Evolutionary conservation across 37 sponge, comb jelly and placozoan species (phyloP).

Genomic region (Beroe forskalii): DNA sequence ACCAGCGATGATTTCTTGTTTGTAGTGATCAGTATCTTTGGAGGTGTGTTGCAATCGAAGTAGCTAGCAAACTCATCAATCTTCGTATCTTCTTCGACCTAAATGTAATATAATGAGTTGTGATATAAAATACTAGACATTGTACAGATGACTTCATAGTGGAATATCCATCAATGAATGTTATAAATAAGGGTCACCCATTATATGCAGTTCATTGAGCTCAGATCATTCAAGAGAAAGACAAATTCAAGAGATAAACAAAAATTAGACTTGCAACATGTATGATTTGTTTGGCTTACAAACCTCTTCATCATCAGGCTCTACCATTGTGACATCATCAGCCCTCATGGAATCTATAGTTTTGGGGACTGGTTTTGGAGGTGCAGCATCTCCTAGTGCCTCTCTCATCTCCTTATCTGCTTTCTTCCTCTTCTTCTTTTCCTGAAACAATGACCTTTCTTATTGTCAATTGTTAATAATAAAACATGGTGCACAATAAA

Average conservation of each 20-base stretch:
- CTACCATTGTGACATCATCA: constrained; percentile 80
- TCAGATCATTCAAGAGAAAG: too few relatives aligned
- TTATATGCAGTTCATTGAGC: too few relatives aligned
- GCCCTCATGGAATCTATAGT: constrained; percentile 87
- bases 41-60: constrained; percentile 72
- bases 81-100: constrained; percentile 79
- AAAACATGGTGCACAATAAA: not conserved
- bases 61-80: constrained; percentile 88
- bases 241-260: too few relatives aligned
- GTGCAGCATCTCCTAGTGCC: constrained; percentile 69
- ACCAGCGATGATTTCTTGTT: constrained; percentile 72
- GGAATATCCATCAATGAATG: too few relatives aligned
- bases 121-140: not conserved
- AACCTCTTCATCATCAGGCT: constrained; percentile 83
- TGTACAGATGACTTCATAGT: too few relatives aligned
- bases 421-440: constrained; percentile 70
- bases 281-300: too few relatives aligned
- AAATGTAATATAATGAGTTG: not conserved
- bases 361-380: constrained; percentile 78
- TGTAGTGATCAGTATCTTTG: constrained; percentile 85
- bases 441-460: not conserved
- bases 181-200: too few relatives aligned
- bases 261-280: too few relatives aligned
- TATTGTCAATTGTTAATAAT: not conserved
- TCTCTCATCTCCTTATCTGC: constrained; percentile 73